A percentile compares a stretch with the other conserved stretches of the same genome.
Conservation (phyloP, 2,888 invertebrate genomes). For the Leuctra nigra region DNA sequence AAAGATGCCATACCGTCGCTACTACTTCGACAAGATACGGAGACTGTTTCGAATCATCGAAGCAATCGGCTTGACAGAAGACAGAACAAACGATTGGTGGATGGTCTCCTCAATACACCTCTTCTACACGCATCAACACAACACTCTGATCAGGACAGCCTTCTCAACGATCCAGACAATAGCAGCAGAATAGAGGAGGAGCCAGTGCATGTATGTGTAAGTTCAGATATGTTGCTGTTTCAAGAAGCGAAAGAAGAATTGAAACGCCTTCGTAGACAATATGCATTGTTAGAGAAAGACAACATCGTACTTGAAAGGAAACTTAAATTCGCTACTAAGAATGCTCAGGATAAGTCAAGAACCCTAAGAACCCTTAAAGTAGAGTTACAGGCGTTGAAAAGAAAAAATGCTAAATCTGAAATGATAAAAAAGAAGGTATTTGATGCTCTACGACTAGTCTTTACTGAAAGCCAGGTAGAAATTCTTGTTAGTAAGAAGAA, state of each 20-base stretch:
- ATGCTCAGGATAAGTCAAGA: no score
- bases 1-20: background rate
- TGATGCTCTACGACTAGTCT: background rate
- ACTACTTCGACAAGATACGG: background rate
- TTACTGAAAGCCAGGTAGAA: background rate
- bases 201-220: background rate
- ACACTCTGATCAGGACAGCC: no score
- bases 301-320: no score
- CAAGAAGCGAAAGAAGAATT: no score
- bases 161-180: no score
- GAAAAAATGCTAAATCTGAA: background rate
- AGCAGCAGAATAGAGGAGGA: no score
- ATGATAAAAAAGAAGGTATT: background rate
- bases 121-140: background rate
- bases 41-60: no score
- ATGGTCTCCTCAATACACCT: no score
- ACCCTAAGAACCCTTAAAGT: background rate
- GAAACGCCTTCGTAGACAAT: no score
- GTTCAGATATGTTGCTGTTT: background rate
- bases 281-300: no score
- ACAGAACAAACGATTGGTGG: background rate
- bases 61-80: no score
- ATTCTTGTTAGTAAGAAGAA: slow-evolving; percentile 1
- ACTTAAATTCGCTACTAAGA: no score
- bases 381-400: background rate